phyloP scores from a whole-genome alignment of 2,113 vertebrate genomes.

The Promerops cafer region DNA sequence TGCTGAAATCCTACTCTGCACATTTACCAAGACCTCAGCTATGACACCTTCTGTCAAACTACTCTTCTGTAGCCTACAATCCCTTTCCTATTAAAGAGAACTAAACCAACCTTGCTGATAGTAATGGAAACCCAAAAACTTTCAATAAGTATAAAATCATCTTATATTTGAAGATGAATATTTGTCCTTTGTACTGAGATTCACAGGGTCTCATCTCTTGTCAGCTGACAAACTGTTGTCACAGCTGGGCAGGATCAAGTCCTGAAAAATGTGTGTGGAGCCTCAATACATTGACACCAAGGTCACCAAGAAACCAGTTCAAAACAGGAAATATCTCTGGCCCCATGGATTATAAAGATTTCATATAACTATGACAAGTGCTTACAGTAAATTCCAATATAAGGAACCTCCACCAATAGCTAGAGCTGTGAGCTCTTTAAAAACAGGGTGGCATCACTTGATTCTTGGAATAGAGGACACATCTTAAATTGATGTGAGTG shows the following conservation, averaged over 20 bases:
- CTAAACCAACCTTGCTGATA: background rate
- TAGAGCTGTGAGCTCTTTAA: background rate
- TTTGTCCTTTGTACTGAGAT: background rate
- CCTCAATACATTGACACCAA: background rate
- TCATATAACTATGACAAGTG: background rate
- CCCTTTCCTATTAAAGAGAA: background rate
- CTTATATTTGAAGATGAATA: background rate
- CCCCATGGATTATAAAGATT: background rate
- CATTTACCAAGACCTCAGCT: background rate
- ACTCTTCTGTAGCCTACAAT: background rate
- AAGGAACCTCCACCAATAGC: background rate
- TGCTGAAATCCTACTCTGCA: slow-evolving; percentile 15
- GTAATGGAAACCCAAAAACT: background rate
- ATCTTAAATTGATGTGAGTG: background rate
- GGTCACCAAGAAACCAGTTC: background rate
- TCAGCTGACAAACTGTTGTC: background rate
- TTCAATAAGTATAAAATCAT: background rate
- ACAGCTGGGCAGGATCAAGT: background rate
- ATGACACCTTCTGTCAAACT: slow-evolving; percentile 18
- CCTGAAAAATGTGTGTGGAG: background rate
- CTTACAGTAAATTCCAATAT: slow-evolving; percentile 5
- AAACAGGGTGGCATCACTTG: background rate
- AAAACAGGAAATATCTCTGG: background rate
- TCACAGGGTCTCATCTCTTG: background rate
- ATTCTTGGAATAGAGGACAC: background rate